Evolutionary conservation across 2,797 vertebrate genomes (phyloP).

Genomic region (Cephalopachus bancanus): DNA sequence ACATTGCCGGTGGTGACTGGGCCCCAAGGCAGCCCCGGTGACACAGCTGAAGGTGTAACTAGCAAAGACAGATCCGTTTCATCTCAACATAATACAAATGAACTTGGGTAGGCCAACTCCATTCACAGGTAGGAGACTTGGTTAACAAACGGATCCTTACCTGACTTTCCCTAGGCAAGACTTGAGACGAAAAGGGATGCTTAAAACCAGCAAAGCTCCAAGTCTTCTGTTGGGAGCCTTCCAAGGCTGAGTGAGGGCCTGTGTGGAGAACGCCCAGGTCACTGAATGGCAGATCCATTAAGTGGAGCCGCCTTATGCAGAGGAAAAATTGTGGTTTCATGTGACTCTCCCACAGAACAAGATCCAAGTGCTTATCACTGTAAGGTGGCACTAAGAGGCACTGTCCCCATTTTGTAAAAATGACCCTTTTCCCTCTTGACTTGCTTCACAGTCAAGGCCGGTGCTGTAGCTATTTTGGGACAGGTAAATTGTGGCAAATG

Average conservation of each 20-base stretch:
- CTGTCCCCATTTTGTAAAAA: background rate
- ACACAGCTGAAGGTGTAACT: background rate
- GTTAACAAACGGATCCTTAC: background rate
- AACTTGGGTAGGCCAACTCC: background rate
- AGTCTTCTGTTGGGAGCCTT: background rate
- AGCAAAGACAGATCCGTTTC: background rate
- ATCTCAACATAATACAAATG: background rate
- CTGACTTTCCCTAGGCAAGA: background rate
- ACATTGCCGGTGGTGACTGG: background rate
- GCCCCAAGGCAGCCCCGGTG: background rate
- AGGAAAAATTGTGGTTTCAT: background rate
- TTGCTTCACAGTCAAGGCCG: background rate
- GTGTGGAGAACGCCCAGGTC: background rate
- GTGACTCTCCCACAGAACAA: background rate
- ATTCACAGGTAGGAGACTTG: background rate
- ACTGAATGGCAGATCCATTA: background rate
- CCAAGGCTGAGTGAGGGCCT: background rate
- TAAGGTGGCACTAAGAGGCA: background rate
- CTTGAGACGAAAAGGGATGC: background rate
- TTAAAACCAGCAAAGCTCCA: background rate
- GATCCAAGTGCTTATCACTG: background rate
- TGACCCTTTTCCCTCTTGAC: background rate
- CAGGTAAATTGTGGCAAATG: background rate
- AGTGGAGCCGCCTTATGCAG: too few relatives aligned
- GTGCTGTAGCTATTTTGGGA: background rate